Percentiles rank a stretch among this genome's conserved stretches.
phyloP scores from a whole-genome alignment of 2,888 invertebrate species.

The Coenonympha arcania region DNA sequence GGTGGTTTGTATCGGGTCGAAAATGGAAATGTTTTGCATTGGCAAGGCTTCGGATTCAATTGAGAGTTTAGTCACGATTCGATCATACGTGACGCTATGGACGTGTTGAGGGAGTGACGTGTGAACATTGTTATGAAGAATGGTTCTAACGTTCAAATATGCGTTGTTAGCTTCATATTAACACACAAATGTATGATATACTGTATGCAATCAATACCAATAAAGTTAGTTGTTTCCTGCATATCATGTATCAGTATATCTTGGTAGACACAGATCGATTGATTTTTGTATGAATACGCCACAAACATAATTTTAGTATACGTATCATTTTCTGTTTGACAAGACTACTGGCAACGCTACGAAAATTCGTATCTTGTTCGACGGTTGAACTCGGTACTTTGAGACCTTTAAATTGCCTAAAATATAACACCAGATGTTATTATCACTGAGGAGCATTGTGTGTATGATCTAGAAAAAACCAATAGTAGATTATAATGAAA shows the following conservation, averaged over 20 bases:
- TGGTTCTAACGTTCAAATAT: conserved; percentile 15
- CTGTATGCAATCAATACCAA: not conserved
- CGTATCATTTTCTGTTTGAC: too few species aligned
- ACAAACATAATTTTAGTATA: too few species aligned
- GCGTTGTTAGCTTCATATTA: not conserved
- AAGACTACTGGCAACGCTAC: too few species aligned
- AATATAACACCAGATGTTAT: too few species aligned
- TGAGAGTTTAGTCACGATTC: conserved; percentile 24
- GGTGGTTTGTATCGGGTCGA: not conserved
- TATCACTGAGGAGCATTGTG: too few species aligned
- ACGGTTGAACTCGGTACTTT: too few species aligned
- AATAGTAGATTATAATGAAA: too few species aligned
- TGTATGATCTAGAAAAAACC: too few species aligned
- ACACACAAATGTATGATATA: conserved; percentile 2
- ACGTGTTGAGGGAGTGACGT: conserved; percentile 18
- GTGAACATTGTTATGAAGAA: conserved; percentile 19
- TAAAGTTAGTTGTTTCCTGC: not conserved
- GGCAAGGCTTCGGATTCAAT: conserved; percentile 21
- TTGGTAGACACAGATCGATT: not conserved
- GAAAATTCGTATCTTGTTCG: too few species aligned
- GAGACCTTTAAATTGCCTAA: too few species aligned
- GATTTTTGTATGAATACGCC: not conserved
- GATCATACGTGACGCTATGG: conserved; percentile 28
- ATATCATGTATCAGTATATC: not conserved
- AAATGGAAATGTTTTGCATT: conserved; percentile 14